These are phyloP conservation scores for Hephaestus fuliginosus DNA, from an alignment of 2,797 vertebrate species.

Conservation along the genomic window DNA sequence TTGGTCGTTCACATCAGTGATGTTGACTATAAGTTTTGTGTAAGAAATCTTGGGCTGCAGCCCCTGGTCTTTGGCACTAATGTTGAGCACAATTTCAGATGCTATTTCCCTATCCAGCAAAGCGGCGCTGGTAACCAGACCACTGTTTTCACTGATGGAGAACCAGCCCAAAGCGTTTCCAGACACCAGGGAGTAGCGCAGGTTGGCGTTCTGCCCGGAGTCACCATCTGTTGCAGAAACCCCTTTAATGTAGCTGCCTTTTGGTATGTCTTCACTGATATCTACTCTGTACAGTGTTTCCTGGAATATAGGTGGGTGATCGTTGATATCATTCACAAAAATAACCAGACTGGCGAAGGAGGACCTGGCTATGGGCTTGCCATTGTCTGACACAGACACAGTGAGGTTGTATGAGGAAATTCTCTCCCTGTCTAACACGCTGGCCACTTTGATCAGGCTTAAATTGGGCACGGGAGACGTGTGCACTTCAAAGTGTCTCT, in stretches of 20 bases:
- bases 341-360: conserved; percentile 97
- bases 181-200: conserved; percentile 96
- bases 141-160: conserved; percentile 95
- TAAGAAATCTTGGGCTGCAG: conserved; percentile 96
- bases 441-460: conserved; percentile 97
- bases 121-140: conserved; percentile 91
- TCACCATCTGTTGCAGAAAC: conserved; percentile 97
- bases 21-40: conserved; percentile 92
- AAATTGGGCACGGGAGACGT: conserved; percentile 96
- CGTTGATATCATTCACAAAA: conserved; percentile 98
- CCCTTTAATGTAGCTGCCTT: conserved; percentile 96
- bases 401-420: conserved; percentile 98
- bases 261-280: conserved; percentile 94
- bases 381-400: conserved; percentile 93
- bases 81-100: conserved; percentile 93
- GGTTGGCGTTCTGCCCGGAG: conserved; percentile 97
- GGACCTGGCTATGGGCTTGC: conserved; percentile 88
- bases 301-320: conserved; percentile 96
- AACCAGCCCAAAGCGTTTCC: conserved; percentile 98
- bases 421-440: conserved; percentile 94
- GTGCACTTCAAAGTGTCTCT: conserved; percentile 97
- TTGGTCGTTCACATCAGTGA: conserved; percentile 96
- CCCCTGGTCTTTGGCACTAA: conserved; percentile 97
- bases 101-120: conserved; percentile 92
- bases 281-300: conserved; percentile 92